Evolutionary conservation across 2,888 invertebrate species (phyloP), one percentile per base, ranked within the genome.

Genomic region (Lasioglossum malachurum): DNA sequence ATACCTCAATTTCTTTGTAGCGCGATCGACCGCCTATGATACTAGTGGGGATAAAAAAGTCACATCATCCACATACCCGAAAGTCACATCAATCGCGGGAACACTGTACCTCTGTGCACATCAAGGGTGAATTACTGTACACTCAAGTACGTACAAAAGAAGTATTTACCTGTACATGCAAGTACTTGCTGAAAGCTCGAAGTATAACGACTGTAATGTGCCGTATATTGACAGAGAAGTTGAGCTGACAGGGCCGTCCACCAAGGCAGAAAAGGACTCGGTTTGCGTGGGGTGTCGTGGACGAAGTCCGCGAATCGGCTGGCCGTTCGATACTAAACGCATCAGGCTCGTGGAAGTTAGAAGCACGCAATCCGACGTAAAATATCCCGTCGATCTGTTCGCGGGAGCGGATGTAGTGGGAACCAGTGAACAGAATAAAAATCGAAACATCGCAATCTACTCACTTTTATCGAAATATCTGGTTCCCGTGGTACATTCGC

Each of bases 391-490:
- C 71, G 49, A 83, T 80, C 80, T 57, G 27, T 60, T 35, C 31
- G 27, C n/a, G 46, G 46, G 41, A 80, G 44, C 57, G 44, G 27
- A 67, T 14, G 82, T n/a, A 46, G 81, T 72, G 60, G 41, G 49
- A 78, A 72, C 60, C 41, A 41, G 72, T 60, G 41, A 75, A 73
- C 80, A 44, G 31, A 74, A 71, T 49, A 16, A 71, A 74, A 53
- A 53, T 35, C 8, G 60, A 41, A 64, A 60, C 19, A 41, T 46
- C 78, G 41, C 78, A 71, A 84, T 82, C 82, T 78, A 75, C 73
- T 77, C 60, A 46, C 82, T 71, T 78, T 84, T 82, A 84, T 84
- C 84, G 86, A 78, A 86, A 88, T 85, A 88, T 88, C 86, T 74
- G 80, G 67, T 72, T n/a, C 71, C 31, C 31, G 38, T 67, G 23